A percentile compares a stretch with the other conserved stretches of the same genome.
phyloP scores from a whole-genome alignment of 2,888 invertebrate species.

The Platerodrilus igneus region DNA sequence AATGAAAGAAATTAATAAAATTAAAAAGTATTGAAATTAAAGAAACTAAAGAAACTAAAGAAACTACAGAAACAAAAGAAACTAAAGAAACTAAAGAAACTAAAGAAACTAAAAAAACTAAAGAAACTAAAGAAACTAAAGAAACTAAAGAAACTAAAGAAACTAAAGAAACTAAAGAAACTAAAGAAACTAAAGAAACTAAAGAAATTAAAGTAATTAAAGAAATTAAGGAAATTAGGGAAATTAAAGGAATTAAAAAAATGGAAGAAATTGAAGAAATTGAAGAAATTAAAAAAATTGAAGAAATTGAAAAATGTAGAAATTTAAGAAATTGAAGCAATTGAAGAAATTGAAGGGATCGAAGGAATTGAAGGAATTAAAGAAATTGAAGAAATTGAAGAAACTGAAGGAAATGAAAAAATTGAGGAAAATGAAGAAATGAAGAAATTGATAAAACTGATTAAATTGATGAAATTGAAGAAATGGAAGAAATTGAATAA shows the following conservation, averaged over 20 bases:
- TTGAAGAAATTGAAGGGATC: slow-evolving; percentile 43
- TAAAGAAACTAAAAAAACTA: no score
- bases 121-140: no score
- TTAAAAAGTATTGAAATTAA: no score
- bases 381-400: slow-evolving; percentile 2
- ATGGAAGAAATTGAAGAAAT: slow-evolving; percentile 17
- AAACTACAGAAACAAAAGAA: no score
- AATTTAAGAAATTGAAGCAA: slow-evolving; percentile 45
- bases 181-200: slow-evolving; percentile 5
- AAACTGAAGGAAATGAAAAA: slow-evolving; percentile 15
- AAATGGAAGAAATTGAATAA: no score
- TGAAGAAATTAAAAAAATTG: slow-evolving; percentile 7
- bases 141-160: no score
- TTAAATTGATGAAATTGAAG: slow-evolving; percentile 3
- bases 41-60: no score
- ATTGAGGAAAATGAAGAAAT: slow-evolving; percentile 11
- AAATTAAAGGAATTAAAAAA: slow-evolving; percentile 3
- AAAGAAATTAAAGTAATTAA: slow-evolving; percentile 3
- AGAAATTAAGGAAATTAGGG: slow-evolving; percentile 12
- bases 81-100: no score
- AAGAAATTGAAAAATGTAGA: slow-evolving; percentile 37
- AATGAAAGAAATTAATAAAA: no score
- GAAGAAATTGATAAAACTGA: slow-evolving; percentile 13
- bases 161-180: neutral
- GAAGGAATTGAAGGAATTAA: slow-evolving; percentile 10